Evolutionary conservation across 64 coral and sea anemone species (phyloP), one percentile per base, ranked within the genome.

Genomic region (Porites australiensis): DNA sequence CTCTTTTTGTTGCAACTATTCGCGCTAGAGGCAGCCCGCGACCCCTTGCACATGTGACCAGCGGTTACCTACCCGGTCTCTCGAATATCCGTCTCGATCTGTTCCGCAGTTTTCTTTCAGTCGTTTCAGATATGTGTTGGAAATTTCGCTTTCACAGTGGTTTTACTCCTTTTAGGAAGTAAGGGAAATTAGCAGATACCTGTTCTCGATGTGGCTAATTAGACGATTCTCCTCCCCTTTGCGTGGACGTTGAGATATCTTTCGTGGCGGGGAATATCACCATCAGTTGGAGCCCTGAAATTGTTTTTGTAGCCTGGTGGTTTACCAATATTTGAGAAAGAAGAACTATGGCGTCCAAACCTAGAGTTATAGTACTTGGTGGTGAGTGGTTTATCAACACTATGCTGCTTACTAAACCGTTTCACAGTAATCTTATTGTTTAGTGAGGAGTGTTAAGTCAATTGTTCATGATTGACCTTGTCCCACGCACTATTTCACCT

Each of bases 331-430:
- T 23, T 14, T 10, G 46, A 21, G 20, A 13, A 47, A 12, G 13
- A 79, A 53, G 53, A 13, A 22, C 55, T 50, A 96, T 96, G 95
- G 77, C 78, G 53, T 91, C 92, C 49, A 96, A 96, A 64, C 95
- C 95, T 4, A 72, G 86, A 84, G 95, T 96, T 43, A 66, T 96
- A 19, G 75, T 96, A 43, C 95, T 96, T 93, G 95, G 95, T 85
- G 95, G 95, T 96, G 83, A 96, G 87, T 58, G 15, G 74, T 13
- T 46, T 52, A 18, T 87, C 5, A 77, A 19, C 14, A 9, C 27
- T 37, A 57, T 12, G 1, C 12, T 57, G 12, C 12, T 57, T 57
- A 12, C 54, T 57, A 57, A 57, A 57, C 54, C 12, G 54, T 57
- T 57, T 57, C 12, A 7, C 4, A 57, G 12, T 57, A 57, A 57